Conservation (phyloP, 2,888 invertebrate genomes). For the Copidosoma aretas region DNA sequence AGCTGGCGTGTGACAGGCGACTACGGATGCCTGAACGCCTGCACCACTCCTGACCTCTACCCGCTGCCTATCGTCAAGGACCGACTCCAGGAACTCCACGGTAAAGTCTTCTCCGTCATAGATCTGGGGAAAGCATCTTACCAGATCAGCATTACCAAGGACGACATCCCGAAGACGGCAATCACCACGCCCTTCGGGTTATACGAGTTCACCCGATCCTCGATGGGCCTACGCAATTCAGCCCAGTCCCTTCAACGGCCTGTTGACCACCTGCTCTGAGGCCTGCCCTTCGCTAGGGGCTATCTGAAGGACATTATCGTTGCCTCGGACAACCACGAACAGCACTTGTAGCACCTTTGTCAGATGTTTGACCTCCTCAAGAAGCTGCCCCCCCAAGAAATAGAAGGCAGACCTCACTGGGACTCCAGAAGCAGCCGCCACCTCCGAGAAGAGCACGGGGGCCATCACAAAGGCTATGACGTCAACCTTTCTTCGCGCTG, state of each 20-base stretch:
- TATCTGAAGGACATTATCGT: constrained; percentile 40
- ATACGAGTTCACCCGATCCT: constrained; percentile 8
- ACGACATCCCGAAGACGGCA: constrained; percentile 31
- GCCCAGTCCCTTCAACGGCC: constrained; percentile 46
- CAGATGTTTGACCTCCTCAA: constrained; percentile 3
- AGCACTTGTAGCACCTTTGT: background rate
- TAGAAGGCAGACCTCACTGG: background rate
- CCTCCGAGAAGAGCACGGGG: background rate
- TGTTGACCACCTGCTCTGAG: constrained; percentile 40
- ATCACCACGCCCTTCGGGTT: constrained; percentile 29
- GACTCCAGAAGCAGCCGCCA: background rate
- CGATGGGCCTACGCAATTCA: constrained; percentile 14
- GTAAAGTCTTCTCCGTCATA: constrained; percentile 20
- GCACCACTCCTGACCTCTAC: constrained; percentile 23
- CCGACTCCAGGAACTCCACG: constrained; percentile 4
- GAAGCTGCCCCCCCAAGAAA: background rate
- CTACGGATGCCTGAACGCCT: constrained; percentile 16
- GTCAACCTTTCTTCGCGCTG: background rate
- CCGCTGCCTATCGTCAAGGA: constrained; percentile 17
- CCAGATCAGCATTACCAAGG: constrained; percentile 24
- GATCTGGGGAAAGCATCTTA: constrained; percentile 23
- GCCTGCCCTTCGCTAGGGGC: constrained; percentile 38
- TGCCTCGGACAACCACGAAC: background rate
- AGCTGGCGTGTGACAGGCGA: constrained; percentile 22
- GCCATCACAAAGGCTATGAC: background rate